phyloP scores from a whole-genome alignment of 2,797 vertebrate genomes.

The Xiphorhynchus erythropygius region DNA sequence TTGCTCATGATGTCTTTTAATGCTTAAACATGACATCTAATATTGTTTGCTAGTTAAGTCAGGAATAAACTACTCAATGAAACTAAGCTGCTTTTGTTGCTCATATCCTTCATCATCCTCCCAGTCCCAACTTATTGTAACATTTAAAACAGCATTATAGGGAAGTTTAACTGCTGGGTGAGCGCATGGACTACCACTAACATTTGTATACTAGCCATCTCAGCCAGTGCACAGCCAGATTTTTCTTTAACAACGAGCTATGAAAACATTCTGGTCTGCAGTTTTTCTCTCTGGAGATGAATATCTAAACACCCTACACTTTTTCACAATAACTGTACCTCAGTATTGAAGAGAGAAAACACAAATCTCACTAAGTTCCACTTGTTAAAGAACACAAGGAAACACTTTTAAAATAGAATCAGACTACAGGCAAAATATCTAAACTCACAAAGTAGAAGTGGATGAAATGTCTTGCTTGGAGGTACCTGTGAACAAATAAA shows the following conservation, averaged over 20 bases:
- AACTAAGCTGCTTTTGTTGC: background rate
- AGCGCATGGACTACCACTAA: background rate
- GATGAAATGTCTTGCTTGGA: conserved; percentile 14
- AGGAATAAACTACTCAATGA: background rate
- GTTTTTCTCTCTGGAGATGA: background rate
- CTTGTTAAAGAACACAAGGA: background rate
- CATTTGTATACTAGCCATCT: background rate
- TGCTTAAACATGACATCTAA: background rate
- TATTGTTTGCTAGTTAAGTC: background rate
- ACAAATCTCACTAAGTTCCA: background rate
- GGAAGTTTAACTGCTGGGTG: background rate
- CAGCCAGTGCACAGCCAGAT: background rate
- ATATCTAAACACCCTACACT: background rate
- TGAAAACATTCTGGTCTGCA: background rate
- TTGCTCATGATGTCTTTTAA: background rate
- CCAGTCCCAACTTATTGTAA: background rate
- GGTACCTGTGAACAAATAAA: conserved; percentile 28
- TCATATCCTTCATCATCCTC: background rate
- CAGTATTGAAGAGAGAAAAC: background rate
- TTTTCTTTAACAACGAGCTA: background rate
- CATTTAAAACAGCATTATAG: background rate
- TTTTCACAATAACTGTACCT: background rate
- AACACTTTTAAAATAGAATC: background rate
- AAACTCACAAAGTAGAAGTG: background rate
- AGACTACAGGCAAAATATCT: background rate